These are phyloP conservation scores for Paragorgia papillata DNA, from an alignment of 92 coral and sea anemone genomes.

Conservation along the genomic window DNA sequence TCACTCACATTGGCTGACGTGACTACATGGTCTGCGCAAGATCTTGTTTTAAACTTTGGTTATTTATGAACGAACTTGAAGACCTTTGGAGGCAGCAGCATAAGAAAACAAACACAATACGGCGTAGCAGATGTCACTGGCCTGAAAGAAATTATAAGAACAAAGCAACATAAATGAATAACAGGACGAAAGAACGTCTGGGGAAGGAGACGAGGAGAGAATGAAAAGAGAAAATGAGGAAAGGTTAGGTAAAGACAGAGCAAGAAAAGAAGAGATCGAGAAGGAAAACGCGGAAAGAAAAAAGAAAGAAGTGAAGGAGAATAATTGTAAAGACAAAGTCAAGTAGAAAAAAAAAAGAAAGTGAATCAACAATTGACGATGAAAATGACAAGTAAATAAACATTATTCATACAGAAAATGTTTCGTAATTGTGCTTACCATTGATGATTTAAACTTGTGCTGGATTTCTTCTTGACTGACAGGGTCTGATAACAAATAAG, in stretches of 20 bases:
- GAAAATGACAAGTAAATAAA: too few species aligned
- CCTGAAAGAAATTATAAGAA: slow-evolving; percentile 59
- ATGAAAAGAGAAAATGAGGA: background rate
- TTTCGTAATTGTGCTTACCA: slow-evolving; percentile 54
- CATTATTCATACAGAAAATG: too few species aligned
- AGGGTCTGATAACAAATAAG: slow-evolving; percentile 60
- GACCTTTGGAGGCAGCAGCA: slow-evolving; percentile 88
- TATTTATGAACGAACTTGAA: slow-evolving; percentile 42
- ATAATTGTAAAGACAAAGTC: too few species aligned
- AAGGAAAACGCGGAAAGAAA: too few species aligned
- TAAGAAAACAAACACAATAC: slow-evolving; percentile 96
- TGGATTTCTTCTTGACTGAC: slow-evolving; percentile 80
- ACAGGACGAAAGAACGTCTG: background rate
- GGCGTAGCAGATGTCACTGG: slow-evolving; percentile 96
- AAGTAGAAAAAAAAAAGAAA: too few species aligned
- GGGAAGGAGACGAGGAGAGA: background rate
- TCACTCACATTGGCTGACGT: too few species aligned
- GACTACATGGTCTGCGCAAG: too few species aligned
- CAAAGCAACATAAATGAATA: background rate
- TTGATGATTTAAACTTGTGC: slow-evolving; percentile 89
- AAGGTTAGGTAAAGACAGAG: background rate
- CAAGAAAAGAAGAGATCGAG: background rate
- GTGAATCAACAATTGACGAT: too few species aligned
- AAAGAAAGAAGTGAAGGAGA: too few species aligned
- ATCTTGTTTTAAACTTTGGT: too few species aligned